Percentiles rank a stretch among this genome's conserved stretches.
These are phyloP conservation scores for Cynocephalus volans DNA, from an alignment of 2,113 vertebrate genomes.

Conservation along the genomic window DNA sequence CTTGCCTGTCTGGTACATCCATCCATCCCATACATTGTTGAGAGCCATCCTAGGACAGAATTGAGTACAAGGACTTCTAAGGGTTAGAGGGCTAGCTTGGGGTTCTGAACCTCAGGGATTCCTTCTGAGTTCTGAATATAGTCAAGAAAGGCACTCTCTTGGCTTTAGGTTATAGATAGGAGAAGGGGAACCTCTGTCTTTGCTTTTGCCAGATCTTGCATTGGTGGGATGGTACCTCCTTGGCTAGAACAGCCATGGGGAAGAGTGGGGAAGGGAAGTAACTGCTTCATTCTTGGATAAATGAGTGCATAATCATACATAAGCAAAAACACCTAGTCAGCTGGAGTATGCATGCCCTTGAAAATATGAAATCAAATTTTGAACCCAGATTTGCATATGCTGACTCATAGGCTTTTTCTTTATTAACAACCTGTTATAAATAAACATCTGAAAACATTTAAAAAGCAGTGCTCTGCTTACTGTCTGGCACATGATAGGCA, in stretches of 20 bases:
- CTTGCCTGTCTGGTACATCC: background rate
- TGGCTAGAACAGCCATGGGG: background rate
- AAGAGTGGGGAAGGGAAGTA: background rate
- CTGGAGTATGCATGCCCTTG: background rate
- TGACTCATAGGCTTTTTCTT: constrained; percentile 22
- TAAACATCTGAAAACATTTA: constrained; percentile 47
- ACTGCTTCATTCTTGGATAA: background rate
- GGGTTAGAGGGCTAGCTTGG: background rate
- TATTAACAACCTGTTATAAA: constrained; percentile 55
- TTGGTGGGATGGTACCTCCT: background rate
- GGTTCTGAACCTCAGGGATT: background rate
- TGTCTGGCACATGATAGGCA: background rate
- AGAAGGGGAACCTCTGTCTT: background rate
- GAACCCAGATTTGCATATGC: constrained; percentile 8
- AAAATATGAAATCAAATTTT: background rate
- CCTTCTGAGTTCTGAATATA: constrained; percentile 2
- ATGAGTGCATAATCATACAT: background rate
- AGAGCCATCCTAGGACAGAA: background rate
- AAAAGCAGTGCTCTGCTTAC: background rate
- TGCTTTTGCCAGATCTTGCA: background rate
- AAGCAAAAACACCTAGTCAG: background rate
- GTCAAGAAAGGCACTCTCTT: background rate
- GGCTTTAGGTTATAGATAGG: background rate
- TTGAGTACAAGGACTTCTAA: background rate
- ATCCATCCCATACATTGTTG: background rate